Evolutionary conservation across 2,113 vertebrate genomes (phyloP).

Genomic region (Micronycteris hirsuta): DNA sequence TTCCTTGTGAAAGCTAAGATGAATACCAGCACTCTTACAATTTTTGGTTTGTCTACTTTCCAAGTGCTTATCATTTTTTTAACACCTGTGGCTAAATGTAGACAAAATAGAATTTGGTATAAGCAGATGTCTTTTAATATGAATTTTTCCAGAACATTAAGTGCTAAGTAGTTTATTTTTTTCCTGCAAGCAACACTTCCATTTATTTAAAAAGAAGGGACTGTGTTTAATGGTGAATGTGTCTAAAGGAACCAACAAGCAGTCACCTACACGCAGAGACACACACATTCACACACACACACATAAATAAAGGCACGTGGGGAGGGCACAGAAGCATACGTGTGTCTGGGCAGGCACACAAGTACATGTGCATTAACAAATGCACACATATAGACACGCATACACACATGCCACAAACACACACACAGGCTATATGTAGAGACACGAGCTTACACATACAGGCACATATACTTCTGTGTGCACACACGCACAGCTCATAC

Average conservation of each 20-base stretch:
- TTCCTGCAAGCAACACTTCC: conserved; percentile 31
- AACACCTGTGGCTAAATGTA: conserved; percentile 60
- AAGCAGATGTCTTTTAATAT: conserved; percentile 59
- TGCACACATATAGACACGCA: background rate
- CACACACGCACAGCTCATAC: background rate
- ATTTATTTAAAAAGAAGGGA: conserved; percentile 55
- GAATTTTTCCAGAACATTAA: conserved; percentile 62
- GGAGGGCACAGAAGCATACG: background rate
- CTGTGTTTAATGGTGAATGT: background rate
- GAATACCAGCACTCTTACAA: conserved; percentile 35
- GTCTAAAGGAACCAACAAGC: background rate
- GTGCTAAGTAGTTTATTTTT: conserved; percentile 50
- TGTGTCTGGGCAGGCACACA: background rate
- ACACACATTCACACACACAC: background rate
- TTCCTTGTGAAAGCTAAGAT: conserved; percentile 42
- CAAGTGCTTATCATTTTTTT: conserved; percentile 58
- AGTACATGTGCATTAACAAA: background rate
- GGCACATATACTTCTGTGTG: background rate
- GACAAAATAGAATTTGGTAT: conserved; percentile 48
- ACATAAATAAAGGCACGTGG: background rate
- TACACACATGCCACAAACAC: background rate
- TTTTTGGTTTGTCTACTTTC: conserved; percentile 46
- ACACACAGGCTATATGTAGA: background rate
- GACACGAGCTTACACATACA: background rate
- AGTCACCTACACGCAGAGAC: background rate